Percentiles rank a stretch among this genome's conserved stretches.
phyloP scores from a whole-genome alignment of 2,113 vertebrate species.

The Struthio camelus region DNA sequence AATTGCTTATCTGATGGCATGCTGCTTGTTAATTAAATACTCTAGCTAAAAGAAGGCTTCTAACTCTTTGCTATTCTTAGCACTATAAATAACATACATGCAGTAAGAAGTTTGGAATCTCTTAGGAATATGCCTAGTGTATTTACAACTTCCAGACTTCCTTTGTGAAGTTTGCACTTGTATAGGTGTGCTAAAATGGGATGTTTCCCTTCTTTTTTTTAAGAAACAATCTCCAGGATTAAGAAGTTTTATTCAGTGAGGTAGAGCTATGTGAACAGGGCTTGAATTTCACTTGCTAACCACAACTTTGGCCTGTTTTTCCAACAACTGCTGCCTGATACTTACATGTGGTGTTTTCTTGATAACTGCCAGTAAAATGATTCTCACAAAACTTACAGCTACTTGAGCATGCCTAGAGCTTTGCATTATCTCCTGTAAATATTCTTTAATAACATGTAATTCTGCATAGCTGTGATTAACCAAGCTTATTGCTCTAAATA shows the following conservation, averaged over 20 bases:
- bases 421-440: background rate
- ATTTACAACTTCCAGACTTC: background rate
- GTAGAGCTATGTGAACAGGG: background rate
- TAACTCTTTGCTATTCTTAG: background rate
- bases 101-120: fast-evolving
- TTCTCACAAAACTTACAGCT: background rate
- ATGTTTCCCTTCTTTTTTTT: background rate
- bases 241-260: background rate
- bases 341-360: background rate
- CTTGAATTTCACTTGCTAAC: background rate
- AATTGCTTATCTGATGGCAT: fast-evolving
- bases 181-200: background rate
- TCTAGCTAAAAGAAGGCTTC: too few relatives aligned
- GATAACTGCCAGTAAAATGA: background rate
- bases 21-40: too few relatives aligned
- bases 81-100: fast-evolving
- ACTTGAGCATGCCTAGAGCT: background rate
- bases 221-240: background rate
- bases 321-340: too few relatives aligned
- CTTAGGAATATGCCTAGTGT: fast-evolving
- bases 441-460: background rate
- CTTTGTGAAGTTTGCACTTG: too few relatives aligned
- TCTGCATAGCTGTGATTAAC: background rate
- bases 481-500: background rate
- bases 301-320: background rate